phyloP scores from a whole-genome alignment of 2,888 invertebrate genomes.

The Ariolimax columbianus region DNA sequence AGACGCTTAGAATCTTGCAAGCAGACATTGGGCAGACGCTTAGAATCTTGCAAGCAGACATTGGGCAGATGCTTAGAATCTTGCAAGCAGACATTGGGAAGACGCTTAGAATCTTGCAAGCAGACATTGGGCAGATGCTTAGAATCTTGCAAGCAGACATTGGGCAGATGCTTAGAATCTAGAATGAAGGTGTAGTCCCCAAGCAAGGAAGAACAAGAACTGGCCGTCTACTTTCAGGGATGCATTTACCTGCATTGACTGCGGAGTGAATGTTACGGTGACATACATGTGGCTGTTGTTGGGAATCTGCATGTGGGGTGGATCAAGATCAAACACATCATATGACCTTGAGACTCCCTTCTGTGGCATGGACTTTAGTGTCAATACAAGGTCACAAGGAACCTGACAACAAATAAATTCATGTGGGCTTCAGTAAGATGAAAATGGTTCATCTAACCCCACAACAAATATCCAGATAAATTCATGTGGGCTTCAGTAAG shows the following conservation, averaged over 20 bases:
- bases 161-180: too few species aligned
- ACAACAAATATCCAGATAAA: not conserved
- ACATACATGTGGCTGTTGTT: conserved; percentile 77
- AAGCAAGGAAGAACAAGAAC: not conserved
- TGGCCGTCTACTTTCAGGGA: conserved; percentile 3
- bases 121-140: too few species aligned
- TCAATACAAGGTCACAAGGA: conserved; percentile 77
- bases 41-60: too few species aligned
- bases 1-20: too few species aligned
- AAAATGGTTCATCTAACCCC: too few species aligned
- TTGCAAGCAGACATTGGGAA: too few species aligned
- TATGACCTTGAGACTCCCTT: conserved; percentile 66
- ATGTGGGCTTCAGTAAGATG: not conserved
- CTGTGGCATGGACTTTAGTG: conserved; percentile 69
- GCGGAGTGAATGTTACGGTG: conserved; percentile 78
- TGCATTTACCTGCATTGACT: conserved; percentile 76
- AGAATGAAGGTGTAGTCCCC: not conserved
- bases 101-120: too few species aligned
- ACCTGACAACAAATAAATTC: conserved; percentile 64
- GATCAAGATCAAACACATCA: conserved; percentile 78
- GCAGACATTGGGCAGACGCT: too few species aligned
- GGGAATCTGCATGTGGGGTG: conserved; percentile 74
- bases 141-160: too few species aligned
- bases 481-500: not conserved
- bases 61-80: too few species aligned